Conservation (phyloP, 2,888 invertebrate species). For the Agrochola macilenta region DNA sequence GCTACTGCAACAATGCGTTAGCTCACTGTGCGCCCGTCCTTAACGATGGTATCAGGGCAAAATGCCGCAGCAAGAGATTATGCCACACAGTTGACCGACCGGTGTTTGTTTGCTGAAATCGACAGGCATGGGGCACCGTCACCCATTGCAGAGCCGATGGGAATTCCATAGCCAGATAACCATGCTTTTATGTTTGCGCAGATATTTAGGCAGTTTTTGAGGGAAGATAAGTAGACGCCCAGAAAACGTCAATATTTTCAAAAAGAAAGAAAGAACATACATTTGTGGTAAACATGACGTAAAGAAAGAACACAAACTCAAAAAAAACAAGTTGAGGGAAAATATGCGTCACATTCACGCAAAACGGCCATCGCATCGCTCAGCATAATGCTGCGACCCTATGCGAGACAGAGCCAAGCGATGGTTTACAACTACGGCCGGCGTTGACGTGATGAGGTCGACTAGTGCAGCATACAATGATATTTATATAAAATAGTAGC, state of each 20-base stretch:
- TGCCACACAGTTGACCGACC: constrained; percentile 81
- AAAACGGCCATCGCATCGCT: no score
- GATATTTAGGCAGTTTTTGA: constrained; percentile 7
- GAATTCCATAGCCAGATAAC: constrained; percentile 66
- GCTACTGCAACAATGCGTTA: background rate
- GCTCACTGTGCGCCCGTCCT: constrained; percentile 66
- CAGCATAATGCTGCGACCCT: no score
- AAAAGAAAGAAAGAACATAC: no score
- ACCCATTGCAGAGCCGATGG: constrained; percentile 58
- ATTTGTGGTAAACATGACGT: no score
- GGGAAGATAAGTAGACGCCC: background rate
- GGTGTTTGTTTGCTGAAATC: constrained; percentile 82
- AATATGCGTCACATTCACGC: no score
- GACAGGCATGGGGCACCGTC: constrained; percentile 59
- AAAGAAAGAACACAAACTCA: no score
- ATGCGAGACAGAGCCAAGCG: no score
- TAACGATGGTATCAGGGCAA: constrained; percentile 78
- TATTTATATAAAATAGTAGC: no score
- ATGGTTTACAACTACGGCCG: no score
- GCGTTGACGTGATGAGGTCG: no score
- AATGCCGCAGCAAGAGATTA: constrained; percentile 84
- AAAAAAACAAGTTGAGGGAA: no score
- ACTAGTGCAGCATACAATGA: no score
- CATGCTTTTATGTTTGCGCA: constrained; percentile 50
- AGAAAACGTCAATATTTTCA: background rate